Percentiles rank a stretch among this genome's conserved stretches.
phyloP scores from a whole-genome alignment of 2,113 vertebrate species.

The Anser brachyrhynchus region DNA sequence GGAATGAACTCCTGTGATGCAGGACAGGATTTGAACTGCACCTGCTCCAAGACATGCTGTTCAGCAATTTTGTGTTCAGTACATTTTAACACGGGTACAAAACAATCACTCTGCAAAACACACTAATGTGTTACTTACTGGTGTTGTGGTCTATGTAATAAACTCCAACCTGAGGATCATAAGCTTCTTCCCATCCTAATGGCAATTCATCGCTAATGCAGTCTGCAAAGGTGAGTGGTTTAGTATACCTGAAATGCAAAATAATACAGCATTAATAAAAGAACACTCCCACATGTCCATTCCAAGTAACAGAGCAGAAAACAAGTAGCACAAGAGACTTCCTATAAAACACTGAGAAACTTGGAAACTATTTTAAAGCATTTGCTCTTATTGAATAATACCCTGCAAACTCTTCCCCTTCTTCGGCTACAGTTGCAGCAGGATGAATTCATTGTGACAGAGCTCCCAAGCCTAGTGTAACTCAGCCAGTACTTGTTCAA shows the following conservation, averaged over 20 bases:
- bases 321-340: background rate
- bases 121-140: conserved; percentile 80
- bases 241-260: conserved; percentile 89
- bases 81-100: background rate
- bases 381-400: conserved; percentile 3
- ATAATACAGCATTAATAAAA: background rate
- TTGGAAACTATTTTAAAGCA: background rate
- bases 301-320: background rate
- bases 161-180: conserved; percentile 89
- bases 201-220: conserved; percentile 97
- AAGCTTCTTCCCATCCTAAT: conserved; percentile 96
- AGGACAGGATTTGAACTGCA: background rate
- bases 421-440: background rate
- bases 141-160: conserved; percentile 99
- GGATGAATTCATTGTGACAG: conserved; percentile 16
- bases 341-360: background rate
- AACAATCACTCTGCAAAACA: background rate
- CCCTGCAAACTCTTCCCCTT: background rate
- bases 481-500: background rate
- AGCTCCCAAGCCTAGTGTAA: background rate
- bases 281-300: background rate
- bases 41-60: background rate
- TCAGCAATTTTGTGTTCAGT: background rate
- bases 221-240: conserved; percentile 97
- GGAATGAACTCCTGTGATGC: background rate